Base-by-base conservation (phyloP, 2,888 invertebrate genomes). In the Cerastis leucographa region DNA sequence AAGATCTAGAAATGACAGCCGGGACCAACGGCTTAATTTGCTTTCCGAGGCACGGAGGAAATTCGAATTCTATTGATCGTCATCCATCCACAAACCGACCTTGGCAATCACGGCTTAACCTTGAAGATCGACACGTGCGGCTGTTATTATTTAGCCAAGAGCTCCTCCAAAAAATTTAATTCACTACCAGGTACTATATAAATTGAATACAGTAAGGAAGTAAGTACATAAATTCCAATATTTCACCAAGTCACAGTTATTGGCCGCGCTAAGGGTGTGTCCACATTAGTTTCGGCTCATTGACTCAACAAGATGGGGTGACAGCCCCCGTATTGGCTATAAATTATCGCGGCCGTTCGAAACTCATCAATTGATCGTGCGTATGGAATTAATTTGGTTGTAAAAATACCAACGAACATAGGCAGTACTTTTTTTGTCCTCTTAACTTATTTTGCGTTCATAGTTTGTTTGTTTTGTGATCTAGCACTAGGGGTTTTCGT, bases 261-360 rank as follows among this genome's bases (percentile, higher is more conserved):
- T 89, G 85, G 81, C 89, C 87, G 81, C 82, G 86, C 78, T 89
- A 83, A 91, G 92, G 94, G 93, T 86, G 93, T 90, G 91, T 85
- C 82, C 88, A 90, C 92, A 93, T 94, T 92, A 94, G 94, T 94
- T 83, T 87, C 89, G 94, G 90, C 92, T 95, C 95, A 95, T 95
- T 94, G 95, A 76, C 74, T 19, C 62, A 69, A 76, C 88, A 70
- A 82, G 87, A 89, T 87, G 89, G 91, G 90, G 91, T 89, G 87
- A 76, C 87, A 90, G 88, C 89, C 90, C 80, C 56, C 85, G 76
- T 85, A 92, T 92, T 85, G 87, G 77, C 88, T 81, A 83, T 92
- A 88, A 90, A 93, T 92, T 91, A 91, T 85, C 85, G 72, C 40
- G 72, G 62, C 83, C 65, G 66, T 85, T 79, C 74, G 54, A 84